Base-by-base conservation (phyloP, 2,888 invertebrate species). In the Brenthis hecate region DNA sequence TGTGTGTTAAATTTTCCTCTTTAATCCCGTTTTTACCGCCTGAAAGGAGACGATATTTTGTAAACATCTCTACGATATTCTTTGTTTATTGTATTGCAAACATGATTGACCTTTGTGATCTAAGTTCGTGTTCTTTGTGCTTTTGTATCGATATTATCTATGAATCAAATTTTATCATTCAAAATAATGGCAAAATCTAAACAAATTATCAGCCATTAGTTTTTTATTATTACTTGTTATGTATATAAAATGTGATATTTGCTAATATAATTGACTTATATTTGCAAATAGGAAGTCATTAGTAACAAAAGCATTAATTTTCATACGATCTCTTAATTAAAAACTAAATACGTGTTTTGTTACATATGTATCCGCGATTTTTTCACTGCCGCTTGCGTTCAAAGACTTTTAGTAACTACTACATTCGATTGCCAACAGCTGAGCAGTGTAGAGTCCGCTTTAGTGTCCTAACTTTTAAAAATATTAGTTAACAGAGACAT, bases 391-490 rank as follows among this genome's bases (percentile, higher is more conserved):
- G 14, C 36, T 13, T 19, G 13, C 53, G 51, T 62, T 32, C 19
- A 6, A 19, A 53, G n/a, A 6, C 28, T 43, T 43, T 43, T 43
- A 8, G 36, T 43, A 43, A 19, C 6, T 13, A 36, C 19, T 32
- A 62, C 62, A 62, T 62, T 62, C 62, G 19, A 43, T 43, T 6
- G 19, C 53, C 53, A 53, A 62, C 53, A 36, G 19, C 43, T 19
- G 53, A 62, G 13, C 53, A 2, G 36, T 43, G 36, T 43, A 43
- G 36, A 19, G 53, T 19, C 43, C 53, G 53, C 61, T 36, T 43
- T 53, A n/a, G 53, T 43, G 36, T 13, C 8, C 3, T 13, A 32
- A 16, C 11, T 43, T 13, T 36, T 19, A 5, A 8, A 36, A 6
- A 16, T 28, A 61, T 13, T 28, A 51, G 11, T 28, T 11, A 58